phyloP scores from a whole-genome alignment of 2,797 vertebrate species.

The Enteromius fasciolatus region DNA sequence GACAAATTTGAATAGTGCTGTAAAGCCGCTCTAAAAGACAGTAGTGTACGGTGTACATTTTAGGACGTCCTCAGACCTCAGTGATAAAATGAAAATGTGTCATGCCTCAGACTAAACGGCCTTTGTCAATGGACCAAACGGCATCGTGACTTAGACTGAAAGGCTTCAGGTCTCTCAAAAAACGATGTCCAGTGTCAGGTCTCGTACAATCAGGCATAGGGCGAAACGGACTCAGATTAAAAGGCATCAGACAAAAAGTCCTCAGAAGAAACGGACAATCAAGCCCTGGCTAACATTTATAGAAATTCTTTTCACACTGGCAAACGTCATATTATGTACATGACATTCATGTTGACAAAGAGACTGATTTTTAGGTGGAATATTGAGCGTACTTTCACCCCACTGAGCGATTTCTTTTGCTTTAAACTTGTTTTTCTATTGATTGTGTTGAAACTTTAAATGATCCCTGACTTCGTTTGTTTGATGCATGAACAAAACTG shows the following conservation, averaged over 20 bases:
- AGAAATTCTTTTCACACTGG: background rate
- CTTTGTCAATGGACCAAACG: too few species aligned
- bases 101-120: too few species aligned
- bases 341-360: background rate
- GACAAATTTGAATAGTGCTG: background rate
- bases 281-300: background rate
- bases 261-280: background rate
- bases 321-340: too few species aligned
- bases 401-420: background rate
- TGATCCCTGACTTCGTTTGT: background rate
- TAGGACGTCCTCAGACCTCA: too few species aligned
- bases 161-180: too few species aligned
- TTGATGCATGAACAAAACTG: background rate
- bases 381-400: background rate
- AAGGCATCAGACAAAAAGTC: too few species aligned
- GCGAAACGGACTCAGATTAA: too few species aligned
- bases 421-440: background rate
- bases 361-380: background rate
- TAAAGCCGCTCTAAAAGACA: background rate
- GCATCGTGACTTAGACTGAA: too few species aligned
- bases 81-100: too few species aligned
- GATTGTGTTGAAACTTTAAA: slow-evolving; percentile 16
- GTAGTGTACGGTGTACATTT: too few species aligned
- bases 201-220: too few species aligned
- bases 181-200: too few species aligned